Conservation (phyloP, 1,140 invertebrate genomes). For the Hycleus cichorii region DNA sequence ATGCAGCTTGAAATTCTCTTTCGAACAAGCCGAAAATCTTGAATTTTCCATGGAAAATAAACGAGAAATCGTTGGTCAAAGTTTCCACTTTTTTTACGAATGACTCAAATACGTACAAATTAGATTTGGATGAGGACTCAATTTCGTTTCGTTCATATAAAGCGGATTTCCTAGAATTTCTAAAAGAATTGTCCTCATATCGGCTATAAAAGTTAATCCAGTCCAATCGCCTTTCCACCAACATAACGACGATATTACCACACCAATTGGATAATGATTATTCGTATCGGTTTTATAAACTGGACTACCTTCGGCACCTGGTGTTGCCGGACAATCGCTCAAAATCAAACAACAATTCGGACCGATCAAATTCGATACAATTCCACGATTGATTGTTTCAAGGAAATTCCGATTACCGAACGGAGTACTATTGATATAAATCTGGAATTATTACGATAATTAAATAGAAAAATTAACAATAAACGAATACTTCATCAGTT, state of each 20-base stretch:
- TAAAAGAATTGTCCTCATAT: slow-evolving; percentile 13
- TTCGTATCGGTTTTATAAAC: slow-evolving; percentile 35
- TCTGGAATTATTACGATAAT: background rate
- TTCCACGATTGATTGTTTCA: slow-evolving; percentile 47
- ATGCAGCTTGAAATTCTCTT: too few species aligned
- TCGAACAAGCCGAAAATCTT: too few species aligned
- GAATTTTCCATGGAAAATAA: too few species aligned
- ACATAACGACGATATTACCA: slow-evolving; percentile 50
- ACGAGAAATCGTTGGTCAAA: too few species aligned
- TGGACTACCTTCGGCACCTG: slow-evolving; percentile 54
- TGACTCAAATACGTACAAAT: background rate
- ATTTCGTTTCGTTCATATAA: background rate
- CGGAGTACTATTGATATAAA: slow-evolving; percentile 42
- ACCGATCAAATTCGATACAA: slow-evolving; percentile 51
- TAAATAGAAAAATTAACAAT: too few species aligned
- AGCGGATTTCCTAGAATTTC: slow-evolving; percentile 1
- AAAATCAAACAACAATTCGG: slow-evolving; percentile 47
- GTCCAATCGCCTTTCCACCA: slow-evolving; percentile 57
- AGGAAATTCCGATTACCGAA: slow-evolving; percentile 49
- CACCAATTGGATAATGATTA: slow-evolving; percentile 39
- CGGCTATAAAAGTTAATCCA: slow-evolving; percentile 46
- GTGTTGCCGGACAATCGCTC: slow-evolving; percentile 50
- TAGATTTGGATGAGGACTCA: background rate
- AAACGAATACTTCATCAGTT: slow-evolving; percentile 16
- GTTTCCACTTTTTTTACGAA: too few species aligned